Base-by-base conservation (phyloP, 2,797 vertebrate genomes). In the Trematomus bernacchii region DNA sequence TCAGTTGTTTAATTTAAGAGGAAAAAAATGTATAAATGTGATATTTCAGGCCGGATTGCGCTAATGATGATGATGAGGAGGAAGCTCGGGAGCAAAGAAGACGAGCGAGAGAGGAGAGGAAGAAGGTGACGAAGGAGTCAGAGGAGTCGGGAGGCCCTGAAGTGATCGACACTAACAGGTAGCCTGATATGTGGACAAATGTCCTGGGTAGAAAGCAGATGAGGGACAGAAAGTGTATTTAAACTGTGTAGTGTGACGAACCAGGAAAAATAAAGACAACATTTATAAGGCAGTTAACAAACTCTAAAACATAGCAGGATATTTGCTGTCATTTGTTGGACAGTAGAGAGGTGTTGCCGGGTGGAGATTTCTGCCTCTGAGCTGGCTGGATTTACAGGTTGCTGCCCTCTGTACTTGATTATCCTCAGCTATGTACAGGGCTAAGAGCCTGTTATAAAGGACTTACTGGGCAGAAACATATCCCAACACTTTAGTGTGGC, bases 31-130 rank as follows among this genome's bases (percentile, higher is more conserved):
- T 12, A 19, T 12, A 58, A 46, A 8, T 44, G 23, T 75, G 11
- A 30, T 80, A 1, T 92, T 92, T 77, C 89, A 99, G 97, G 82
- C 71, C 83, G 6, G 95, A 92, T 81, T 90, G 87, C 83, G 83
- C 92, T 63, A 96, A 95, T 0, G 95, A 97, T 0, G 97, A 99
- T 4, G 97, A 99, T 0, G 98, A 98, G 50, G 97, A 99, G 85
- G 97, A 95, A 0, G 96, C 97, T 47, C 93, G 96, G 16, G 98
- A 99, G 84, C 94, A 87, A 51, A 96, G 97, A 65, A 95, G 97
- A 68, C 92, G 95, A 10, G 97, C 97, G 11, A 96, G 98, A 3
- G 97, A 98, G 86, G 97, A 99, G 77, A 95, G 97, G 65, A 95
- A 96, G 91, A 94, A 95, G 82, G 33, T 9, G 33, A 96, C 96